Base-by-base conservation (phyloP, 1,140 invertebrate genomes). In the Penaeus indicus region DNA sequence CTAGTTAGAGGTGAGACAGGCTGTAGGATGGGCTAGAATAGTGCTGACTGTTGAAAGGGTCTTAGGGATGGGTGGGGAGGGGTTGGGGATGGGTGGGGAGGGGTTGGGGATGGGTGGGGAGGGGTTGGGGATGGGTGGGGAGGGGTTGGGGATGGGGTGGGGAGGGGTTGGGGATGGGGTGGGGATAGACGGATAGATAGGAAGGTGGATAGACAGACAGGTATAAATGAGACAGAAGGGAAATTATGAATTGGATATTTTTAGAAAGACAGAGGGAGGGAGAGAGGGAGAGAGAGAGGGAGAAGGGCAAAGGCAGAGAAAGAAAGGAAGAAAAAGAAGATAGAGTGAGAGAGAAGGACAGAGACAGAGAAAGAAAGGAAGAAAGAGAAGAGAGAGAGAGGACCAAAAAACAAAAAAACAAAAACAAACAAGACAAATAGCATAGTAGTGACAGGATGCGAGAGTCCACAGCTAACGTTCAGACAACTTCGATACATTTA, bases 321-420 rank as follows among this genome's bases (percentile, higher is more conserved):
- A 27, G 5, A 13, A 47, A 13, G 11, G 47, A 47, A 10, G 5
- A 47, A 10, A 11, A 27, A 27, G 62, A 19, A 63, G 2, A 63
- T 63, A 72, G 38, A 60, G 67, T 18, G 19, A 60, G 21, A 60
- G 38, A 21, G n/a, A 62, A 4, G n/a, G 42, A 60, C 16, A 60
- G 27, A 67, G 83, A 54, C n/a, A 27, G 75, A 54, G 42, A 78
- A 21, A 79, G 82, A 54, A 32, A 38, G 84, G n/a, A 64, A 38
- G 63, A 21, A 64, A 47, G 82, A 47, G n/a, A 32, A 21, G 32
- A 42, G 47, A 60, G 47, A 60, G 25, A 60, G 54, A 32, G 21
- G 47, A 47, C 47, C 1, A 47, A 47, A 47, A n/a, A n/a, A n/a
- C n/a, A n/a, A n/a, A n/a, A n/a, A n/a, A n/a, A n/a, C n/a, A n/a